Base-by-base conservation (phyloP, 2,888 invertebrate species). In the Amphimallon solstitiale region DNA sequence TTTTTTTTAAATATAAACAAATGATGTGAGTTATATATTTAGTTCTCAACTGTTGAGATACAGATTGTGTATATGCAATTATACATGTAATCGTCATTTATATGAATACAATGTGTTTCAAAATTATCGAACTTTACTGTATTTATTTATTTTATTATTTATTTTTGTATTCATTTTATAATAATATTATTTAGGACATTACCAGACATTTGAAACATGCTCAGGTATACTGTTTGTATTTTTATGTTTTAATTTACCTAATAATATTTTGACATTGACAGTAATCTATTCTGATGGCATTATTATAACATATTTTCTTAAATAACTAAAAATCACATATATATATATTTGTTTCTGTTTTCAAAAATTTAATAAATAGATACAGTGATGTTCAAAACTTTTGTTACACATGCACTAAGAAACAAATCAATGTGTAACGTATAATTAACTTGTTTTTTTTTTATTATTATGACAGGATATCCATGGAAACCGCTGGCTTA, bases 401-500 rank as follows among this genome's bases (percentile, higher is more conserved):
- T 62, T 10, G 29, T 60, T n/a, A 10, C 51, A 35, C 34, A 15
- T 51, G 14, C 2, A 34, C 10, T 10, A 1, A 17, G n/a, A 51
- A 51, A 17, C 15, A 19, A 45, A 19, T 17, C n/a, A 23, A 21
- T 12, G n/a, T 15, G 10, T 5, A 1, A 2, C 38, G 6, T 29
- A 9, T 38, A 38, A 48, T 54, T 12, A 21, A 34, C 35, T 46
- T 60, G 63, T 17, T 35, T 66, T n/a, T n/a, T n/a, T n/a, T 67
- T 35, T 46, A 15, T 63, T 34, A 14, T 34, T 15, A 49, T 15
- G 38, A 38, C 89, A 95, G 95, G 90, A 94, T 95, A 92, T 93
- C 94, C 68, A 93, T 95, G 93, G 95, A 95, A 87, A 95, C 95
- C 65, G 93, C 95, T 76, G 94, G 94, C 71, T 88, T 95, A 85